phyloP scores from a whole-genome alignment of 2,888 invertebrate species.

The Archips xylosteana region DNA sequence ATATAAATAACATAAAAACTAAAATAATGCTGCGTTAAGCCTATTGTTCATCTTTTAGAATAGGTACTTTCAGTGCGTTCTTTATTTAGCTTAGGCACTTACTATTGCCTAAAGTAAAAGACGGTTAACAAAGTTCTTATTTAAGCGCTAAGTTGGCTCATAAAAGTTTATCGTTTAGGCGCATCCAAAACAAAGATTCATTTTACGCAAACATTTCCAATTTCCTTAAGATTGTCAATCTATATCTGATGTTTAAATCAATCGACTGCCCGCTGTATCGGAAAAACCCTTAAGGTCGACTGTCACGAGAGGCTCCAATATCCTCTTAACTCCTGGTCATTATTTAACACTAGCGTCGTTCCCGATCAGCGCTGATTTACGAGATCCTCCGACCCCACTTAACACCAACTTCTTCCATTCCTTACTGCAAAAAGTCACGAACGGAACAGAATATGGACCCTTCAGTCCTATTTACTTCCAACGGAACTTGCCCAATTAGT shows the following conservation, averaged over 20 bases:
- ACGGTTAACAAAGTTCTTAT: background rate
- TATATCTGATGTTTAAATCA: background rate
- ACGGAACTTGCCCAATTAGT: conserved; percentile 28
- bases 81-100: too few species aligned
- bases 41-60: too few species aligned
- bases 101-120: too few species aligned
- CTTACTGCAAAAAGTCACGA: conserved; percentile 7
- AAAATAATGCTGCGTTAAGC: too few species aligned
- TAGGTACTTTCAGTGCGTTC: too few species aligned
- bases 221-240: background rate
- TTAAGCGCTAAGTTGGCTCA: too few species aligned
- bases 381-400: background rate
- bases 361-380: conserved; percentile 4
- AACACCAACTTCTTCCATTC: background rate
- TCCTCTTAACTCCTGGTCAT: background rate
- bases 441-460: background rate
- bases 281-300: conserved; percentile 2
- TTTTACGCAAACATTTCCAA: background rate
- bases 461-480: background rate
- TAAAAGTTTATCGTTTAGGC: too few species aligned
- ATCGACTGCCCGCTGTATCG: background rate
- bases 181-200: background rate
- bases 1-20: too few species aligned
- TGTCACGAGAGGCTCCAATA: conserved; percentile 5
- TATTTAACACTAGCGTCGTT: conserved; percentile 4